Percentiles rank a stretch among this genome's conserved stretches.
These are phyloP conservation scores for Rhinoderma darwinii DNA, from an alignment of 2,113 vertebrate genomes.

Conservation along the genomic window DNA sequence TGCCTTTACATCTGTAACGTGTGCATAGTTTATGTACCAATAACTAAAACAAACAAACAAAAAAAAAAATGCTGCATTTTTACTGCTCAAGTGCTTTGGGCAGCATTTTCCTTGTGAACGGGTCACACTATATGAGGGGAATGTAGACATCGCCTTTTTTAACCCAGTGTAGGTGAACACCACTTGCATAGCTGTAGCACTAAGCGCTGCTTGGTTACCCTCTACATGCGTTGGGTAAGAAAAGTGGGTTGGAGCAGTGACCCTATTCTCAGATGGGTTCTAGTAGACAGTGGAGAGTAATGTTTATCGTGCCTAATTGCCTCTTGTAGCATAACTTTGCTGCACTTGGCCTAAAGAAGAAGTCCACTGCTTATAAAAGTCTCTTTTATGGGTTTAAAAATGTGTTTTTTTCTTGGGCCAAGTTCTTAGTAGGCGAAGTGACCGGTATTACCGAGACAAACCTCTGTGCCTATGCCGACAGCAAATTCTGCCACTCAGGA, in stretches of 20 bases:
- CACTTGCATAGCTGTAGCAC: constrained; percentile 55
- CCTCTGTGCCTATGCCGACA: not conserved
- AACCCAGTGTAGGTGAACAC: constrained; percentile 37
- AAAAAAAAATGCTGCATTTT: not conserved
- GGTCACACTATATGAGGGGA: constrained; percentile 4
- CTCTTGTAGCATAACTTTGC: not conserved
- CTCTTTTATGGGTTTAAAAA: not conserved
- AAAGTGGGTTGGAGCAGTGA: constrained; percentile 22
- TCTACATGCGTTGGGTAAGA: constrained; percentile 12
- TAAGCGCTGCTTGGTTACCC: constrained; percentile 24
- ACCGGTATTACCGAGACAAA: not conserved
- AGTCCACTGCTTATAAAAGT: not conserved
- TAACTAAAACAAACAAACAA: not conserved
- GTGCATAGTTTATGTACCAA: not conserved
- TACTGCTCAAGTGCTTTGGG: not conserved
- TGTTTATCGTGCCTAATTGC: not conserved
- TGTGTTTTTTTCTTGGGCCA: not conserved
- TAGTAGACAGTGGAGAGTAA: not conserved
- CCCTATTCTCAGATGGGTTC: not conserved
- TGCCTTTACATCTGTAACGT: not conserved
- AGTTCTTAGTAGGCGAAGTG: not conserved
- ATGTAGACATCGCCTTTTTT: constrained; percentile 24
- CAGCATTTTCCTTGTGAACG: constrained; percentile 15
- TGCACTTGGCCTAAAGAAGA: not conserved
- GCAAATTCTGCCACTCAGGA: not conserved